A percentile compares a stretch with the other conserved stretches of the same genome.
These are phyloP conservation scores for Odontamblyopus rebecca DNA, from an alignment of 2,797 vertebrate genomes.

Conservation along the genomic window DNA sequence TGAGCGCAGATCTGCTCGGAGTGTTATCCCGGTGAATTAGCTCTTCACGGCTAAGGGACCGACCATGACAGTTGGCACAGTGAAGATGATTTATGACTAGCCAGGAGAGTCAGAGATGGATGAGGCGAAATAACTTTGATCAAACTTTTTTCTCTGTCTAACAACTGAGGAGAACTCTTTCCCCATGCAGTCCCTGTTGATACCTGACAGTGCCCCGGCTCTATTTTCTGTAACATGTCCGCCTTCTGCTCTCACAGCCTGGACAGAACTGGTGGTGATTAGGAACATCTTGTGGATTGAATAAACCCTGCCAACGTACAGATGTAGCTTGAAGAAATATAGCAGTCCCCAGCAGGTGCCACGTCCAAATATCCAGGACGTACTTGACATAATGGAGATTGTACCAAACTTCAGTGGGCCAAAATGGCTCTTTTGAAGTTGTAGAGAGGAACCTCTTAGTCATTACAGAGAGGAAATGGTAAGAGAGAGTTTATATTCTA, in stretches of 20 bases:
- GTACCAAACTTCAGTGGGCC: not conserved
- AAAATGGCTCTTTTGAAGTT: not conserved
- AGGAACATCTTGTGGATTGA: not conserved
- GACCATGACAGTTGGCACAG: conserved; percentile 72
- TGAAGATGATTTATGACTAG: conserved; percentile 78
- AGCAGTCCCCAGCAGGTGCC: conserved; percentile 12
- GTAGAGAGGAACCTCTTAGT: not conserved
- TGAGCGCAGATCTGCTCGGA: conserved; percentile 48
- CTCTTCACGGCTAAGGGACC: conserved; percentile 68
- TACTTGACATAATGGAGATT: conserved; percentile 1
- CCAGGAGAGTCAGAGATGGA: conserved; percentile 77
- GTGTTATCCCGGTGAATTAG: conserved; percentile 62
- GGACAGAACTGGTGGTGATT: conserved; percentile 18
- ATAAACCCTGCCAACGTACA: not conserved
- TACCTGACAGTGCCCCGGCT: conserved; percentile 53
- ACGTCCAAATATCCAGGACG: conserved; percentile 5
- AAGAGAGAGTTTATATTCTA: not conserved
- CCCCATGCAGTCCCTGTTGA: conserved; percentile 48
- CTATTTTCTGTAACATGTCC: conserved; percentile 39
- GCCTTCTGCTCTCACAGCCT: conserved; percentile 27
- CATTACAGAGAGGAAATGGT: not conserved
- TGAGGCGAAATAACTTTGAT: conserved; percentile 77
- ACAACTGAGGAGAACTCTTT: conserved; percentile 60
- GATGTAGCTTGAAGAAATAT: conserved; percentile 10
- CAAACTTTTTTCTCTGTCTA: conserved; percentile 69